These are phyloP conservation scores for Byasa hedistus DNA, from an alignment of 2,888 invertebrate genomes.

Conservation along the genomic window DNA sequence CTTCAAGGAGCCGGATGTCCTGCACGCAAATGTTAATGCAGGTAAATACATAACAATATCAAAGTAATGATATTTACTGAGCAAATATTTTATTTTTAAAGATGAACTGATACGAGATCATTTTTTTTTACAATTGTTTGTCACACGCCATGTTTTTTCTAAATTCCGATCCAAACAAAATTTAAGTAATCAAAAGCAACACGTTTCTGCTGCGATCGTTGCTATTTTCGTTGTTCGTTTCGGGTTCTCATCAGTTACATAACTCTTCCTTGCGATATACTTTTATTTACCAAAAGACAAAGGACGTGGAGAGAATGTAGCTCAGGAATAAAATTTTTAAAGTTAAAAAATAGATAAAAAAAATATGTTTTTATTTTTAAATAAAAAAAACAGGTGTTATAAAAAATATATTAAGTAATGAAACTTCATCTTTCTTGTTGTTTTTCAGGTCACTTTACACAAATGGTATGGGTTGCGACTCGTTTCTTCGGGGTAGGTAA, in stretches of 20 bases:
- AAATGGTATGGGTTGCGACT: constrained; percentile 90
- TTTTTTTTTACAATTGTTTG: too few species aligned
- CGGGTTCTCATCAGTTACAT: too few species aligned
- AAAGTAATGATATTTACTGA: background rate
- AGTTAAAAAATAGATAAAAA: too few species aligned
- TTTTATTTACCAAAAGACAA: too few species aligned
- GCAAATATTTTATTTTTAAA: constrained; percentile 8
- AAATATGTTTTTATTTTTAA: too few species aligned
- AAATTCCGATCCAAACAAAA: background rate
- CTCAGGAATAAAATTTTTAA: too few species aligned
- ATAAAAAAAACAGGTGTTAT: background rate
- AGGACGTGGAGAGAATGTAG: too few species aligned
- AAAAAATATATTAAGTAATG: background rate
- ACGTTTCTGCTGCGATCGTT: too few species aligned
- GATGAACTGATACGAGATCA: constrained; percentile 7
- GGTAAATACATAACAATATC: constrained; percentile 74
- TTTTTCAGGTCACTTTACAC: constrained; percentile 89
- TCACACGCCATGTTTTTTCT: too few species aligned
- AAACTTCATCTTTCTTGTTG: background rate
- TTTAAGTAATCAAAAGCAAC: too few species aligned
- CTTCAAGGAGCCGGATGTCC: constrained; percentile 84
- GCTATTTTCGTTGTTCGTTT: too few species aligned
- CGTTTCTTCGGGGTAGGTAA: constrained; percentile 90
- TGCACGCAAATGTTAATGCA: constrained; percentile 89
- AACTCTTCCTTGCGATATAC: too few species aligned